Evolutionary conservation across 2,113 vertebrate species (phyloP).

Genomic region (Chrysochloris asiatica): DNA sequence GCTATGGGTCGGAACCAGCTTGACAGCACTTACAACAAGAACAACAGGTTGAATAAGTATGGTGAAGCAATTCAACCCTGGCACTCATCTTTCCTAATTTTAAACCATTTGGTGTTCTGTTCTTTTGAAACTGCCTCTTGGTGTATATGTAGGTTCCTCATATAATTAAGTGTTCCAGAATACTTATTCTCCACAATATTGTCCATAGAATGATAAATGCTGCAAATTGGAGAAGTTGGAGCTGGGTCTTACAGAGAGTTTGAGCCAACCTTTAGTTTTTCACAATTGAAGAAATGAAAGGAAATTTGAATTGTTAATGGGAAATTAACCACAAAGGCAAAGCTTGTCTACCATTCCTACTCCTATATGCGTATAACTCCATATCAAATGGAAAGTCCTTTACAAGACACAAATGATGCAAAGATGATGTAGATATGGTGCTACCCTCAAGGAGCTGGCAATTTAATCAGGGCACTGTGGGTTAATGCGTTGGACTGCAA

Average conservation of each 20-base stretch:
- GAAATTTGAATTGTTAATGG: accelerated
- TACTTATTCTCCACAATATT: no score
- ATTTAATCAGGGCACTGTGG: neutral
- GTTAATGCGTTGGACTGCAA: no score
- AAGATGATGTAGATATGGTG: neutral
- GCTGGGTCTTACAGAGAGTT: neutral
- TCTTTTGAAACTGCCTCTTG: no score
- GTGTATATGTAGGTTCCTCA: no score
- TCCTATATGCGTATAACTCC: neutral
- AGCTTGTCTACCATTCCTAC: accelerated
- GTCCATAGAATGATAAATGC: no score
- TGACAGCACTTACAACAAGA: no score
- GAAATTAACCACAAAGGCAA: neutral
- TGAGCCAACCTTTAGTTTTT: neutral
- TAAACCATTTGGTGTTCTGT: no score
- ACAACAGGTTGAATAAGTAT: no score
- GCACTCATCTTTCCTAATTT: no score
- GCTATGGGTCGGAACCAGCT: no score
- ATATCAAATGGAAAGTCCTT: neutral
- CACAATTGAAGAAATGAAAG: neutral
- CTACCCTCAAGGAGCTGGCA: neutral
- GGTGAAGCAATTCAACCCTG: no score
- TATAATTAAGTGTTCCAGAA: no score
- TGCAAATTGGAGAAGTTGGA: neutral
- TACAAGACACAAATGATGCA: neutral